Base-by-base conservation (phyloP, 2,113 vertebrate genomes). In the Otolemur garnettii region DNA sequence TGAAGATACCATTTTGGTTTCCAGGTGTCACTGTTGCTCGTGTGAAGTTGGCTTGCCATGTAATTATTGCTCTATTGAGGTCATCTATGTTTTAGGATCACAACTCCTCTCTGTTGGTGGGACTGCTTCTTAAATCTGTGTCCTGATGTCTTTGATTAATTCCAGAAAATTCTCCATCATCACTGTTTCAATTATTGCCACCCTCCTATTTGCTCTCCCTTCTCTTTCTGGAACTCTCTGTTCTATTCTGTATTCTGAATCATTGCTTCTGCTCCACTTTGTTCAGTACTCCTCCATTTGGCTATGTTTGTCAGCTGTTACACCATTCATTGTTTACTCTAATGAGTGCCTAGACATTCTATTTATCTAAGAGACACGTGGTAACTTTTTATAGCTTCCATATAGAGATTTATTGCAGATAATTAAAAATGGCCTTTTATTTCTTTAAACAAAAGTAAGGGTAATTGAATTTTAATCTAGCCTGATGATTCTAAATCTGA, bases 121-220 rank as follows among this genome's bases (percentile, higher is more conserved):
- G 9, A 28, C 90, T 72, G 87, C 55, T 77, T 87, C 78, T 93
- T 82, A 69, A 79, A 62, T 88, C 60, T 90, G 75, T 94, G 5
- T 42, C 4, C 59, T 90, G n/a, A 12, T 83, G 1, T 83, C 62
- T 97, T 93, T 86, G 24, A 93, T 88, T 87, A 91, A 87, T 82
- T 78, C 42, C 92, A 85, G 19, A 91, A 86, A 78, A 35, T 69
- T 60, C 53, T 59, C 18, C 15, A 22, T 24, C 9, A 17, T 64
- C 84, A 45, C 66, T 12, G 35, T 94, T 90, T 91, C 28, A 77
- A 24, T 55, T 88, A 66, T 82, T 60, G 0, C 24, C 6, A 60
- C 21, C 62, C 5, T 18, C 17, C 18, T 66, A 28, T 77, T 88
- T 68, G 82, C 8, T 81, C 28, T 85, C 55, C 8, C 12, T 77